These are phyloP conservation scores for Boleophthalmus pectinirostris DNA, from an alignment of 2,113 vertebrate genomes.

Conservation along the genomic window DNA sequence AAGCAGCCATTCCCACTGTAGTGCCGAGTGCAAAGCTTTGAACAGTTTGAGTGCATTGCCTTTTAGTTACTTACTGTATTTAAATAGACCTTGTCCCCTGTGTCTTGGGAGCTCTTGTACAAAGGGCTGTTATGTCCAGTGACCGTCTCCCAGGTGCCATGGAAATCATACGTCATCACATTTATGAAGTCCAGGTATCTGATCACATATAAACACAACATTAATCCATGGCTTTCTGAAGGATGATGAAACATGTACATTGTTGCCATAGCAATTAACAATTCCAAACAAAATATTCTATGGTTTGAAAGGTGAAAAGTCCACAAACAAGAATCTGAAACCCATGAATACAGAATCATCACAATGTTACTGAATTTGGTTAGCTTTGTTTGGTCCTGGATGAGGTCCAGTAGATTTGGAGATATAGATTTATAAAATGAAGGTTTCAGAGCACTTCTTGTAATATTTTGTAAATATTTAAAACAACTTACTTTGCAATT, in stretches of 20 bases:
- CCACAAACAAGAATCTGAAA: not conserved
- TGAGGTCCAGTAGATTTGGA: no score
- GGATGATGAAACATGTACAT: no score
- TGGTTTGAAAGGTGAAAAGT: not conserved
- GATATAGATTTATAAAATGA: no score
- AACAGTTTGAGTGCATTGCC: no score
- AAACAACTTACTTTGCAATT: slow-evolving; percentile 69
- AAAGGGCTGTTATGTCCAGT: slow-evolving; percentile 82
- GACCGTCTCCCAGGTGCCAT: slow-evolving; percentile 73
- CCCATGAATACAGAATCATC: not conserved
- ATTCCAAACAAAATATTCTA: not conserved
- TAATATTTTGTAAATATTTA: not conserved
- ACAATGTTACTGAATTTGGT: no score
- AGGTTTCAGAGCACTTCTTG: not conserved
- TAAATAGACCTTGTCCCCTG: slow-evolving; percentile 39
- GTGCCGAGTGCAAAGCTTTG: no score
- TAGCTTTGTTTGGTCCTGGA: no score
- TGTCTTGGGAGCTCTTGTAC: slow-evolving; percentile 63
- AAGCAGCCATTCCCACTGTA: no score
- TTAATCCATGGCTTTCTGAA: not conserved
- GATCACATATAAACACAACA: slow-evolving; percentile 3
- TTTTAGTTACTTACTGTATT: slow-evolving; percentile 71
- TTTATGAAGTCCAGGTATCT: slow-evolving; percentile 81
- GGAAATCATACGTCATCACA: slow-evolving; percentile 84
- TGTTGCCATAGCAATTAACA: no score